A percentile compares a stretch with the other conserved stretches of the same genome.
Evolutionary conservation across 92 coral and sea anemone genomes (phyloP).

Genomic region (Palythoa grandiflora): DNA sequence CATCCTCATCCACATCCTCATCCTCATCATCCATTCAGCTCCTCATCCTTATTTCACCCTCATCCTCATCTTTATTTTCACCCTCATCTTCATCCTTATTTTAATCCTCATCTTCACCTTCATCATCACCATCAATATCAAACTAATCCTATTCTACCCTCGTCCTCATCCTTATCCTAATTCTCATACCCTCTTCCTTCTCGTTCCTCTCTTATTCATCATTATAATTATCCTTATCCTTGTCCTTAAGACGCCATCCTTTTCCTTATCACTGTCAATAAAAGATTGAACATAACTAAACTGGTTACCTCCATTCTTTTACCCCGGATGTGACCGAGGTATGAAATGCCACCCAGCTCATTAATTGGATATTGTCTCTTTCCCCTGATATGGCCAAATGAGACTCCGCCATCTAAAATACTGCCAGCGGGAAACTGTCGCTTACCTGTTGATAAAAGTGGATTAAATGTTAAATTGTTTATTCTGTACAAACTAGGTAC

Average conservation of each 20-base stretch:
- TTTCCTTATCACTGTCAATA: too few relatives aligned
- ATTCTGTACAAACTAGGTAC: not conserved
- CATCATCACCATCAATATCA: too few relatives aligned
- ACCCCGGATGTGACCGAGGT: slow-evolving; percentile 18
- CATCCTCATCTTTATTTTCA: not conserved
- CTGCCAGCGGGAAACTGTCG: slow-evolving; percentile 10
- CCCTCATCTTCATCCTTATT: not conserved
- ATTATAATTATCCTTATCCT: not conserved
- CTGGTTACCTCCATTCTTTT: slow-evolving; percentile 25
- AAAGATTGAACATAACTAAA: not conserved
- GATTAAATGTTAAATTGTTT: not conserved
- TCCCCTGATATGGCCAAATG: slow-evolving; percentile 32
- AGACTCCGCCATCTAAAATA: slow-evolving; percentile 21
- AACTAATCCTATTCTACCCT: not conserved
- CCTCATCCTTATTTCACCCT: not conserved
- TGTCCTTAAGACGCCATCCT: too few relatives aligned
- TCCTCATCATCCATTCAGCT: not conserved
- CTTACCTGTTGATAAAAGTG: not conserved
- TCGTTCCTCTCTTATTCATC: not conserved
- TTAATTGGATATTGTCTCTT: slow-evolving; percentile 7
- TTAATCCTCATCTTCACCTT: not conserved
- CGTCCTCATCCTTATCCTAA: not conserved
- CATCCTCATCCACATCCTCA: not conserved
- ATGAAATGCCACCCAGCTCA: not conserved
- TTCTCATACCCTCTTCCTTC: not conserved